These are phyloP conservation scores for Stictonetta naevosa DNA, from an alignment of 2,113 vertebrate species.

Conservation along the genomic window DNA sequence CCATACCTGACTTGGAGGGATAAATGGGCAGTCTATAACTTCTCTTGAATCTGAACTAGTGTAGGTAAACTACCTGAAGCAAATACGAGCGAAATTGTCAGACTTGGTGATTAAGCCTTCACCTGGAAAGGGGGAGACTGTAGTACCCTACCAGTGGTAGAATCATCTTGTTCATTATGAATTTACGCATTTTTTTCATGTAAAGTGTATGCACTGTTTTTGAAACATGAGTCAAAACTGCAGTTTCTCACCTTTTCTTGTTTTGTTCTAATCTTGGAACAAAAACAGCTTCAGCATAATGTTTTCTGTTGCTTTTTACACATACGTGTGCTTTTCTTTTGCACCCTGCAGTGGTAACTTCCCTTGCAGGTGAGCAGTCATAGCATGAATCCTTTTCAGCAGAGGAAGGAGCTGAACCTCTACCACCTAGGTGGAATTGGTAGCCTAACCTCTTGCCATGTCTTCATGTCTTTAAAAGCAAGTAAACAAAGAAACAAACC, in stretches of 20 bases:
- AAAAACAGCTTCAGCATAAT: background rate
- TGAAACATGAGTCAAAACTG: background rate
- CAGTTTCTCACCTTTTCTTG: background rate
- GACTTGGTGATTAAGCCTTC: background rate
- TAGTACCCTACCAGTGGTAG: background rate
- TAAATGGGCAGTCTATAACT: background rate
- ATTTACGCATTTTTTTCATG: background rate
- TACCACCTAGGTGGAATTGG: background rate
- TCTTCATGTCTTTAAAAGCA: background rate
- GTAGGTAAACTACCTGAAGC: background rate
- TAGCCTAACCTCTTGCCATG: background rate
- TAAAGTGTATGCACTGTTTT: background rate
- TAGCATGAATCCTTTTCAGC: background rate
- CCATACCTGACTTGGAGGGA: background rate
- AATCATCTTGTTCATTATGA: background rate
- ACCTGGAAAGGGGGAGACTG: background rate
- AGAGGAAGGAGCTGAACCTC: background rate
- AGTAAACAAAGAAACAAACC: background rate
- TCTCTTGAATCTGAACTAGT: background rate
- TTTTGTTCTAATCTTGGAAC: background rate
- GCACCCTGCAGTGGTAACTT: background rate
- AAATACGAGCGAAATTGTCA: background rate
- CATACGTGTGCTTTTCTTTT: background rate
- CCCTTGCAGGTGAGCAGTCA: background rate
- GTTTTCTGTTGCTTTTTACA: background rate